Percentiles rank a stretch among this genome's conserved stretches.
These are phyloP conservation scores for Yasuhikotakia modesta DNA, from an alignment of 2,797 vertebrate species.

Conservation along the genomic window DNA sequence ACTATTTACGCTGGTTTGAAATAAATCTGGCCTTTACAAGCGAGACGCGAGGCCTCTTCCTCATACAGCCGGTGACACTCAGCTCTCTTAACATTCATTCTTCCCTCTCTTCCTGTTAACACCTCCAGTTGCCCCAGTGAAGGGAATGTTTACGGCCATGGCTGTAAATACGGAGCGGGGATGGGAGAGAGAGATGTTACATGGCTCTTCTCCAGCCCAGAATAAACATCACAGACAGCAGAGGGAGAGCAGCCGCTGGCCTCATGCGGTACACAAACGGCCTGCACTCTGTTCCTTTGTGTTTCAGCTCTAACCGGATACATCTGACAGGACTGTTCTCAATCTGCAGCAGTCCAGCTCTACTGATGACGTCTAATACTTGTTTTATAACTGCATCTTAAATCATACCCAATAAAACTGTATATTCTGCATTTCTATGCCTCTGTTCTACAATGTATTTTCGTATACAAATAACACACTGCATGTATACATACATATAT, in stretches of 20 bases:
- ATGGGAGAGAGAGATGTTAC: conserved; percentile 39
- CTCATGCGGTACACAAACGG: conserved; percentile 50
- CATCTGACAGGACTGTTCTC: neutral
- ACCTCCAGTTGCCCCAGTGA: conserved; percentile 36
- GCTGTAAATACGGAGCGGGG: conserved; percentile 51
- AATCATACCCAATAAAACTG: too few relatives aligned
- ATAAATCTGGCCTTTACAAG: conserved; percentile 41
- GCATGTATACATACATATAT: too few relatives aligned
- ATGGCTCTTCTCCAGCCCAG: conserved; percentile 47
- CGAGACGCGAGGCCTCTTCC: conserved; percentile 13
- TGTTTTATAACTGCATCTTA: too few relatives aligned
- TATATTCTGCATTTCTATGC: too few relatives aligned
- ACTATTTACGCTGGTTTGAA: conserved; percentile 40
- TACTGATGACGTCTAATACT: neutral
- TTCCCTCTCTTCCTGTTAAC: conserved; percentile 52
- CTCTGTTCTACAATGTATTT: too few relatives aligned
- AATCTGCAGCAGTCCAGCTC: neutral
- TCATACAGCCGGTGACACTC: conserved; percentile 13
- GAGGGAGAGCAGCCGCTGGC: conserved; percentile 47
- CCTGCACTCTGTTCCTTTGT: conserved; percentile 60
- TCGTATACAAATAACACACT: too few relatives aligned
- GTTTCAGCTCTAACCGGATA: conserved; percentile 6
- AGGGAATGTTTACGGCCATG: conserved; percentile 49
- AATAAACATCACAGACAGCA: conserved; percentile 57
- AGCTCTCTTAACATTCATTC: conserved; percentile 30